Base-by-base conservation (phyloP, 2,888 invertebrate genomes). In the Rhorus exstirpatorius region DNA sequence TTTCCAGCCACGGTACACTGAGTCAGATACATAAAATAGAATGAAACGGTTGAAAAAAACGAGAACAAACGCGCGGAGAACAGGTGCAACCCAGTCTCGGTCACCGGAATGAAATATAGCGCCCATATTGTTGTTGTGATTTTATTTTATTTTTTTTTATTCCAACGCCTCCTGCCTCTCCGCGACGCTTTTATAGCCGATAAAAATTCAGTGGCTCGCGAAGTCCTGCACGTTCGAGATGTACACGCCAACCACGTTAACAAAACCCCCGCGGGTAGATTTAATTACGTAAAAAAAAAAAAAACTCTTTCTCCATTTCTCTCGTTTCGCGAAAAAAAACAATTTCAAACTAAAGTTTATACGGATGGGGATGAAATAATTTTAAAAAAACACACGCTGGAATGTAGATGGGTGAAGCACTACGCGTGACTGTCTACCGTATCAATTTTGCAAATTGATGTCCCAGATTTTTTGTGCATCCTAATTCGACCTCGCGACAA, bases 121-220 rank as follows among this genome's bases (percentile, higher is more conserved):
- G 44, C 70, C 74, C 68, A 77, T 78, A 49, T 72, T 77, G 44
- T 55, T 70, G 41, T 51, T 51, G 60, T 19, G 74, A 58, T 72
- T 51, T 60, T 49, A 71, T 61, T 60, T 71, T 41, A 67, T 74
- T 46, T 63, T 70, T 55, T 41, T 70, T 68, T 53, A 44, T 53
- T 24, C 31, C 61, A 61, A 14, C 12, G 17, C 35, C 74, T 53
- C 35, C 51, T 41, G 46, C 61, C 53, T 38, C 21, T 68, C 58
- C 41, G 58, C 63, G 74, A 70, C 61, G 78, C 21, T 44, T 82
- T 78, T 82, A 74, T 75, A 78, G 81, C 74, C 81, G 78, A 82
- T 82, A 82, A 78, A 82, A 82, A 78, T 82, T 74, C 74, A 82
- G 68, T 78, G 81, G 78, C 68, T 82, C 78, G 81, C 78, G 70